A percentile compares a stretch with the other conserved stretches of the same genome.
phyloP scores from a whole-genome alignment of 2,113 vertebrate species.

The Bubo scandiacus region DNA sequence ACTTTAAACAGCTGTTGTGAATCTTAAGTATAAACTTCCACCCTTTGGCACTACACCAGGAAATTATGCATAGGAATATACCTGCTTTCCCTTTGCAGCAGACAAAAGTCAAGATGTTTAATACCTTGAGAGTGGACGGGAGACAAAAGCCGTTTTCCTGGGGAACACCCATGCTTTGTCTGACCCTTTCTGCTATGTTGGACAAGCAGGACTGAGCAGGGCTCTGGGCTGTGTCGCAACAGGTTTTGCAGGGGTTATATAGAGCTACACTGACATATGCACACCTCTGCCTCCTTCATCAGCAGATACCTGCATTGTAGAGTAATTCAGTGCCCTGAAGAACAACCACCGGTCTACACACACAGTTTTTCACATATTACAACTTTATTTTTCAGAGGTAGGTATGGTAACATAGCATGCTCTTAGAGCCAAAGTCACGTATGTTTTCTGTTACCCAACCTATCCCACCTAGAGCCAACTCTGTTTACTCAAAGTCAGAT shows the following conservation, averaged over 20 bases:
- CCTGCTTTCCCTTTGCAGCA: conserved; percentile 5
- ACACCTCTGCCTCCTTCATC: neutral
- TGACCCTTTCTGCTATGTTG: neutral
- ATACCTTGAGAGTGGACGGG: neutral
- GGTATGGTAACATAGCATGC: neutral
- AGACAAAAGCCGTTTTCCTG: neutral
- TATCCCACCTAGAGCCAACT: neutral
- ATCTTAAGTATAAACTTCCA: conserved; percentile 64
- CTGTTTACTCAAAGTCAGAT: neutral
- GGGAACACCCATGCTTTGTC: neutral
- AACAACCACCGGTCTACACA: neutral
- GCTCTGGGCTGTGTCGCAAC: neutral
- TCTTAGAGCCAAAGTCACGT: neutral
- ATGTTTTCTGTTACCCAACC: neutral
- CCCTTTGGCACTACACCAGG: conserved; percentile 35
- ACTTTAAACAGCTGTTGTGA: conserved; percentile 67
- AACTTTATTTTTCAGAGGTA: neutral
- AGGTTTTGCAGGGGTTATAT: neutral
- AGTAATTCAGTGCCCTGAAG: neutral
- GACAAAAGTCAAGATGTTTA: accelerated
- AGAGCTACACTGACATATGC: accelerated
- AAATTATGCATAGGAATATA: conserved; percentile 51
- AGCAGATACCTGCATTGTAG: neutral
- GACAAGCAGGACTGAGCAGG: accelerated
- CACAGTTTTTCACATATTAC: neutral